A percentile compares a stretch with the other conserved stretches of the same genome.
phyloP scores from a whole-genome alignment of 2,888 invertebrate genomes.

The Drosophila monieri region DNA sequence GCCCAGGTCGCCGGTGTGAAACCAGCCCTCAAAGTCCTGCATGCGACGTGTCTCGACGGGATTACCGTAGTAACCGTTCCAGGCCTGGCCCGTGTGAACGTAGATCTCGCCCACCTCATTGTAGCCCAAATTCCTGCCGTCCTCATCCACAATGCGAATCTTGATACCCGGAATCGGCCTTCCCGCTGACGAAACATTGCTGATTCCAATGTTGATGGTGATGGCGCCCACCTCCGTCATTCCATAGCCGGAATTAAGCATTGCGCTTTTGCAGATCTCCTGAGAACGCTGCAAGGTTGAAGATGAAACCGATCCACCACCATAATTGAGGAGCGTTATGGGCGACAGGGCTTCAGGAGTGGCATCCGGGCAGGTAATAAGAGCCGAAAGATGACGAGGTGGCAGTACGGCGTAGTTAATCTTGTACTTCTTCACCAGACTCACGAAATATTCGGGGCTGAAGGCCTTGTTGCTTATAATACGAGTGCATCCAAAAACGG shows the following conservation, averaged over 20 bases:
- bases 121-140: slow-evolving; percentile 57
- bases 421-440: slow-evolving; percentile 68
- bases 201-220: slow-evolving; percentile 54
- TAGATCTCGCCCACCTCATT: slow-evolving; percentile 78
- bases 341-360: slow-evolving; percentile 55
- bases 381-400: slow-evolving; percentile 65
- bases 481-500: slow-evolving; percentile 62
- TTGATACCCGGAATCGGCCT: slow-evolving; percentile 52
- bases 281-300: slow-evolving; percentile 59
- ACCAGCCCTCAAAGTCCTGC: slow-evolving; percentile 76
- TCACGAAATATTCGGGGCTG: slow-evolving; percentile 62
- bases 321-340: slow-evolving; percentile 61
- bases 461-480: slow-evolving; percentile 70
- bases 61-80: slow-evolving; percentile 80
- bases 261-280: slow-evolving; percentile 55
- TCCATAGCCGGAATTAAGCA: slow-evolving; percentile 67
- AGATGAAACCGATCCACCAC: slow-evolving; percentile 63
- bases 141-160: slow-evolving; percentile 73
- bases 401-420: slow-evolving; percentile 62
- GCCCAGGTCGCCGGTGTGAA: slow-evolving; percentile 82
- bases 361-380: slow-evolving; percentile 56
- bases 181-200: slow-evolving; percentile 68
- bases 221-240: slow-evolving; percentile 72
- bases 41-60: slow-evolving; percentile 64
- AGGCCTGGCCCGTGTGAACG: slow-evolving; percentile 56